Evolutionary conservation across 2,888 invertebrate species (phyloP).

Genomic region (Pristionchus entomophagus): DNA sequence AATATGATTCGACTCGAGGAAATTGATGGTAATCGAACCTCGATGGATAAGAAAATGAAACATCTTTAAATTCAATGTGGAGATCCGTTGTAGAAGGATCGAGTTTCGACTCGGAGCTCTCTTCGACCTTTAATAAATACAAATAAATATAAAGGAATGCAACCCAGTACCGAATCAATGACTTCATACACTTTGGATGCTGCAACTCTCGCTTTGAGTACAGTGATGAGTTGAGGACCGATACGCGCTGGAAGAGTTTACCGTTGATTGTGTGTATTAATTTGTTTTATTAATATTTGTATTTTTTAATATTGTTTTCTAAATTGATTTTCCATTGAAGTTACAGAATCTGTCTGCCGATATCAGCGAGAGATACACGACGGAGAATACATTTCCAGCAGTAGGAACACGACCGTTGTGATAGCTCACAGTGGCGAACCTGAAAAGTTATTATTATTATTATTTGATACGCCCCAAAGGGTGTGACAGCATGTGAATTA

Average conservation of each 20-base stretch:
- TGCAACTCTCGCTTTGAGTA: neutral
- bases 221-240: neutral
- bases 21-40: neutral
- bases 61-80: neutral
- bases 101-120: neutral
- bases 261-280: no score
- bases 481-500: no score
- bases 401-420: slow-evolving; percentile 19
- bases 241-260: neutral
- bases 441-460: no score
- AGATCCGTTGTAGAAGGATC: neutral
- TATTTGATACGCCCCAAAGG: no score
- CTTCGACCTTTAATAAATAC: neutral
- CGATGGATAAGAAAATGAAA: neutral
- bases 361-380: neutral
- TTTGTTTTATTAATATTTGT: no score
- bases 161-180: neutral
- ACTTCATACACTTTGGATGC: neutral
- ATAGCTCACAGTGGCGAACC: neutral
- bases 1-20: neutral
- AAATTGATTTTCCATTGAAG: no score
- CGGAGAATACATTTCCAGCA: neutral
- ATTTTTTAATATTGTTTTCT: no score
- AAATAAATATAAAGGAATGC: neutral
- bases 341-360: neutral